Base-by-base conservation (phyloP, 37 sponge, comb jelly and placozoan genomes). In the Beroe forskalii region DNA sequence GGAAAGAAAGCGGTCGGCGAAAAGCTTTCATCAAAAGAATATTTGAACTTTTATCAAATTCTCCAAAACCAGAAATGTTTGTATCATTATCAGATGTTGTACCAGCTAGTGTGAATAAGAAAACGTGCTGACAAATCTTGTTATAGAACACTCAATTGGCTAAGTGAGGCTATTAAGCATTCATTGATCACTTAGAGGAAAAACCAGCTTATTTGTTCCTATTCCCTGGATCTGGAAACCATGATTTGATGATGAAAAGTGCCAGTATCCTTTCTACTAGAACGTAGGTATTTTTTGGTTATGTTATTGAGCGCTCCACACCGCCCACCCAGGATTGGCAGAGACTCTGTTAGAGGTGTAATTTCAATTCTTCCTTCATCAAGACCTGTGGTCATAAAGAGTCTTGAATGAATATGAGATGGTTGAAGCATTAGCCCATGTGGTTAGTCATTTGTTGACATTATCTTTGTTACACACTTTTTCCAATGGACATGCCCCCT, bases 211-310 rank as follows among this genome's bases (percentile, higher is more conserved):
- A 35, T 32, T 30, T 72, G 8, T 35, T 39, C 4, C 40, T 30
- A 3, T 17, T 72, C 40, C 75, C 75, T 8, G 75, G 75, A 38
- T 72, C 75, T 30, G 75, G 75, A 33, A 22, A 72, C 40, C 4
- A 22, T 17, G 39, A 72, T 4, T 30, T 72, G 75, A 72, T 72
- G 75, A 38, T 72, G 75, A 72, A 72, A 30, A 72, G 75, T 32
- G 75, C 75, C 30, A 6, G 35, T 22, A 30, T 72, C 14, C 75
- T 72, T 32, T 23, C 75, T 32, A 72, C 39, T 32, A 33, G 75
- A n/a, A n/a, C n/a, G n/a, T n/a, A n/a, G 35, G 9, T 36, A 38
- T 35, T 72, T 32, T 72, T 38, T 20, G 75, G 75, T 35, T 63
- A 63, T 30, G 66, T 63, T 20, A 63, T 63, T 23, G 66, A 63